Evolutionary conservation across 2,113 vertebrate genomes (phyloP), one percentile per base, ranked within the genome.

Genomic region (Dryoscopus gambensis): DNA sequence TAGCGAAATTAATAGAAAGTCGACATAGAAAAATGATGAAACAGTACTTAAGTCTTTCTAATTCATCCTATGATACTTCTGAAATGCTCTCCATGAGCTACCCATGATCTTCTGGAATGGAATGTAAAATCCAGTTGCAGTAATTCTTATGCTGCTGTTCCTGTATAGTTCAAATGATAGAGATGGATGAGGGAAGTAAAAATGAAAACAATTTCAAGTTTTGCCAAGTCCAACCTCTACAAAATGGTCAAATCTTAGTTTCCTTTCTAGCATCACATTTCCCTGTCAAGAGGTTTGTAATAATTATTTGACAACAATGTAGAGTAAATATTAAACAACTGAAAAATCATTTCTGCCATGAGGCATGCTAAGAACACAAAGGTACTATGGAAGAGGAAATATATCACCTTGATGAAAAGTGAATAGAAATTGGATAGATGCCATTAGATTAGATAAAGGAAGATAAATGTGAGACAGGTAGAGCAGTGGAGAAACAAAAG

Each of bases 371-470:
- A 47, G 73, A 86, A 77, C 64, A 96, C 25, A 85, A 67, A 94
- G 35, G 65, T 83, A 87, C 11, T 73, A 25, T n/a, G 35, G 50
- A 80, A 90, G 44, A 88, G 31, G 49, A 93, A 65, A 94, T 80
- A 94, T 16, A 90, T 96, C 78, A 85, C 75, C 63, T 80, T 75
- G 75, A 90, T 75, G 82, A 95, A 80, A 90, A 93, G 52, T 31
- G 67, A 89, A 92, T 59, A 90, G 67, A 83, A 94, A 96, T 81
- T 83, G 85, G 60, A 88, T n/a, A 84, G 79, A 88, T 70, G 68
- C 42, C 80, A 81, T 86, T 79, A 91, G 70, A 94, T 91, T 80
- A 93, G 87, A 96, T 83, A 94, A 89, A 96, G 63, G 62, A 91
- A 96, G 79, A 97, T 78, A 90, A 95, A 93, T 89, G 28, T 23